Conservation (phyloP, 2,797 vertebrate species). For the Darevskia mixta region DNA sequence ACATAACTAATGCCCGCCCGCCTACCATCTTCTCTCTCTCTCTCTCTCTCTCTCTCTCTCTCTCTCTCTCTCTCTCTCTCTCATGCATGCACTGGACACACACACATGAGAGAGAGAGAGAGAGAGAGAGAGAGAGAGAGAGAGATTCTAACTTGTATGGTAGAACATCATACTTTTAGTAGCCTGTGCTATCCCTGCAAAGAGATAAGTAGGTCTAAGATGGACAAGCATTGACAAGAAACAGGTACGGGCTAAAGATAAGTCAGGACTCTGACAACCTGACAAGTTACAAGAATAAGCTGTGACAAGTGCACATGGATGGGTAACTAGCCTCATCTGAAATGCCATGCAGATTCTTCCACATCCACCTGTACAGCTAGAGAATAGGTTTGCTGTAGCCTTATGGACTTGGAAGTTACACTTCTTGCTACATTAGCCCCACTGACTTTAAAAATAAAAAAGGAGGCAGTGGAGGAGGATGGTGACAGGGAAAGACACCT, state of each 20-base stretch:
- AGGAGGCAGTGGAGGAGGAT: not conserved
- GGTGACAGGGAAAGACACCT: not conserved
- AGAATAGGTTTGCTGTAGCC: not conserved
- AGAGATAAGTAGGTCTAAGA: not conserved
- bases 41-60: no score
- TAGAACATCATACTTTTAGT: not conserved
- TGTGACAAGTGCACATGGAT: not conserved
- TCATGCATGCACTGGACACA: fast-evolving
- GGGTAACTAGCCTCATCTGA: not conserved
- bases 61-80: no score
- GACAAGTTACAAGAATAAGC: not conserved
- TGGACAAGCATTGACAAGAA: not conserved
- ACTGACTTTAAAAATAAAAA: not conserved
- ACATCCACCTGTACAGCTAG: not conserved
- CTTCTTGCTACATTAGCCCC: not conserved
- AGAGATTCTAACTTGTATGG: not conserved
- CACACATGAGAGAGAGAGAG: not conserved
- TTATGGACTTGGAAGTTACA: not conserved
- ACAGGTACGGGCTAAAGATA: not conserved
- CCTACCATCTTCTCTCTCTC: no score
- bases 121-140: not conserved
- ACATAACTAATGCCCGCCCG: not conserved
- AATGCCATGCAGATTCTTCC: not conserved
- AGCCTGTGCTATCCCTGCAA: not conserved
- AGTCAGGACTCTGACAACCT: not conserved